A percentile compares a stretch with the other conserved stretches of the same genome.
Conservation (phyloP, 2,888 invertebrate genomes). For the Cotesia congregata region DNA sequence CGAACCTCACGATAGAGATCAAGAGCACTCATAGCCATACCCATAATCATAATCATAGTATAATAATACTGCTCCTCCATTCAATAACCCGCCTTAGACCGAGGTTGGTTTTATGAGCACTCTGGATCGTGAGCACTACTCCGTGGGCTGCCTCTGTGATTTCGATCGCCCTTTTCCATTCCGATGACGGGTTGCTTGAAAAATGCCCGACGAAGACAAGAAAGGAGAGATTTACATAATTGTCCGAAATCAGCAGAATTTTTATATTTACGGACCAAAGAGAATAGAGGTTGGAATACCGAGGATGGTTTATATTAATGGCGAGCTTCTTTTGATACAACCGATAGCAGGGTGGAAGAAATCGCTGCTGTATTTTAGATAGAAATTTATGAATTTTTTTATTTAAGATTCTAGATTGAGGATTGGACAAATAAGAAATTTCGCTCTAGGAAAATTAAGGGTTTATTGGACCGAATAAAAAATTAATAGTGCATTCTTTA, state of each 20-base stretch:
- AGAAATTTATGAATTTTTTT: too few relatives aligned
- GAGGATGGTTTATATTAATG: neutral
- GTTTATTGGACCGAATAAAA: neutral
- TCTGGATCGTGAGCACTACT: conserved; percentile 12
- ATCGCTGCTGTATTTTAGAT: too few relatives aligned
- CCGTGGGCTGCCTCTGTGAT: conserved; percentile 38
- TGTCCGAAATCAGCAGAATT: neutral
- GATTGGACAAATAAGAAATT: neutral
- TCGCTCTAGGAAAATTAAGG: neutral
- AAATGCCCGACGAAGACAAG: neutral
- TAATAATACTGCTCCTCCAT: neutral
- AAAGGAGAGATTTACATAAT: too few relatives aligned
- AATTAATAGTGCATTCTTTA: conserved; percentile 42
- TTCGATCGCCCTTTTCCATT: conserved; percentile 14
- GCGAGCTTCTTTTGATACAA: neutral
- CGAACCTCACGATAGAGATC: conserved; percentile 10
- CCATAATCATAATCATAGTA: too few relatives aligned
- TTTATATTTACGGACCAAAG: neutral
- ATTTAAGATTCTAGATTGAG: too few relatives aligned
- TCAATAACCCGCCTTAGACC: conserved; percentile 33
- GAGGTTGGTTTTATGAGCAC: conserved; percentile 19
- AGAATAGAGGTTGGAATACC: neutral
- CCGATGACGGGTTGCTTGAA: conserved; percentile 1
- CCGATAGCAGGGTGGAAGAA: too few relatives aligned
- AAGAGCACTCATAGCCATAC: conserved; percentile 5